These are phyloP conservation scores for Diabrotica balteata DNA, from an alignment of 2,888 invertebrate species.

Conservation along the genomic window DNA sequence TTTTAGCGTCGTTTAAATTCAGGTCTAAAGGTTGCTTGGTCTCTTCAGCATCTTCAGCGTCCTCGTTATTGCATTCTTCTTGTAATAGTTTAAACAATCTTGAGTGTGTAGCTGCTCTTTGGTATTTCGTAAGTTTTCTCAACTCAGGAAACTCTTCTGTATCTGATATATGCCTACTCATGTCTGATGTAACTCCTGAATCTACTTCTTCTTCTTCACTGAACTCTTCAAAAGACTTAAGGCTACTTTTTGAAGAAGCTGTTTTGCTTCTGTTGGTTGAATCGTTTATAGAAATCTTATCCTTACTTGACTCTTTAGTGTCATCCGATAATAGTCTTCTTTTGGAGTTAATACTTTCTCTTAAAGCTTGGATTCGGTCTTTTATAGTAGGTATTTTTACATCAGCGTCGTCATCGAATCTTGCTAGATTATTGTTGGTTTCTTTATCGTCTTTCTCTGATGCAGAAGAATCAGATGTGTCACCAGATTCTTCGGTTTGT, in stretches of 20 bases:
- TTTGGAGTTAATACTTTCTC: slow-evolving; percentile 50
- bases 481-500: slow-evolving; percentile 24
- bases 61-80: slow-evolving; percentile 64
- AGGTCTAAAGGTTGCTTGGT: background rate
- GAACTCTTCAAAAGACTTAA: slow-evolving; percentile 57
- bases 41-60: slow-evolving; percentile 52
- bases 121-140: slow-evolving; percentile 68
- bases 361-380: slow-evolving; percentile 55
- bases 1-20: slow-evolving; percentile 57
- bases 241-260: slow-evolving; percentile 50
- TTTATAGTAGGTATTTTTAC: slow-evolving; percentile 50
- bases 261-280: slow-evolving; percentile 42
- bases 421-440: slow-evolving; percentile 31
- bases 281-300: slow-evolving; percentile 46
- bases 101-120: slow-evolving; percentile 76
- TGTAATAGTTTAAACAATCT: slow-evolving; percentile 72
- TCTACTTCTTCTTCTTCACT: slow-evolving; percentile 66
- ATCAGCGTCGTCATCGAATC: slow-evolving; percentile 37
- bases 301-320: slow-evolving; percentile 45
- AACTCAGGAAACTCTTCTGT: slow-evolving; percentile 70
- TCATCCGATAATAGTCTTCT: slow-evolving; percentile 40
- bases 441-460: slow-evolving; percentile 33
- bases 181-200: slow-evolving; percentile 75
- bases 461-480: slow-evolving; percentile 29
- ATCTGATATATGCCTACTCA: slow-evolving; percentile 73